Evolutionary conservation across 2,797 vertebrate genomes (phyloP).

Genomic region (Argyrosomus regius): DNA sequence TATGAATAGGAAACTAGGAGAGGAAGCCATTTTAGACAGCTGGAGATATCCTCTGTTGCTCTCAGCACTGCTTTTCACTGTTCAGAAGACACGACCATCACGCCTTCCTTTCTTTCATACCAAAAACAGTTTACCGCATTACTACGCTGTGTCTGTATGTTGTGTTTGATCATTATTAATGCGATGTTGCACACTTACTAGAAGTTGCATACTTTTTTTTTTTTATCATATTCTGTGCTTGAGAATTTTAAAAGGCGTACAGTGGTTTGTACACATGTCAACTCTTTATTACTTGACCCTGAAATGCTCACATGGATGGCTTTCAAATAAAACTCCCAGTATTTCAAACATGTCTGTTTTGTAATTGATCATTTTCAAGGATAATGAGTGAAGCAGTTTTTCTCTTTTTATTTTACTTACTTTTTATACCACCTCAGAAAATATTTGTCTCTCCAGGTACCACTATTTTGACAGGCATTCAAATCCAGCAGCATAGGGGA

Average conservation of each 20-base stretch:
- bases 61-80: slow-evolving; percentile 4
- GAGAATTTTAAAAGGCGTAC: slow-evolving; percentile 36
- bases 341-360: slow-evolving; percentile 42
- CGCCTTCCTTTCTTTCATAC: slow-evolving; percentile 25
- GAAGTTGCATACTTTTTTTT: slow-evolving; percentile 61
- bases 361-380: not conserved
- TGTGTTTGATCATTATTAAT: slow-evolving; percentile 39
- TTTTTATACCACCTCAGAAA: too few relatives aligned
- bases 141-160: slow-evolving; percentile 12
- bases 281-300: slow-evolving; percentile 32
- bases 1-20: slow-evolving; percentile 8
- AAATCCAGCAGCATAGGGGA: too few relatives aligned
- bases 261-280: slow-evolving; percentile 1
- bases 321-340: slow-evolving; percentile 75
- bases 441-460: too few relatives aligned
- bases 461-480: too few relatives aligned
- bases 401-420: too few relatives aligned
- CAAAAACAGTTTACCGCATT: slow-evolving; percentile 22
- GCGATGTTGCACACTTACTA: slow-evolving; percentile 26
- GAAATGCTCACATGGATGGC: slow-evolving; percentile 48
- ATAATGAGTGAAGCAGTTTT: not conserved
- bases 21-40: slow-evolving; percentile 39
- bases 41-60: slow-evolving; percentile 2
- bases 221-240: slow-evolving; percentile 52
- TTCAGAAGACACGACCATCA: slow-evolving; percentile 14